Base-by-base conservation (phyloP, 2,888 invertebrate genomes). In the Aporophyla lueneburgensis region DNA sequence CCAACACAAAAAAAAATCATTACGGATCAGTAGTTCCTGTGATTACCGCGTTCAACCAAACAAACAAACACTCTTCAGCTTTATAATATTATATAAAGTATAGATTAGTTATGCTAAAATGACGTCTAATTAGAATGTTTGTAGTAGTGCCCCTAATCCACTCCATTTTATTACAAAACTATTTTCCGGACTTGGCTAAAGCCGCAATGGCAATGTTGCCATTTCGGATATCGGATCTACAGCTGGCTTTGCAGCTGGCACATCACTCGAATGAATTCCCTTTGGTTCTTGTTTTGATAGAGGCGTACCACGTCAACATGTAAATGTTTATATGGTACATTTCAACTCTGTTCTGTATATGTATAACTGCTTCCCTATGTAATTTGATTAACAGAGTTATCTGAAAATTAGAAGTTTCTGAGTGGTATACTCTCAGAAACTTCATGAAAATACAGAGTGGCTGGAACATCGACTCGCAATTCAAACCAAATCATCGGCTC, bases 221-320 rank as follows among this genome's bases (percentile, higher is more conserved):
- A 40, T 54, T 54, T 67, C 19, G 40, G 19, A 67, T 40, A 24
- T 40, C 19, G 33, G 33, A 53, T 71, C 53, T 4, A 40, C 16
- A 53, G 5, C 33, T 12, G 21, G 5, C 0, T 71, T 43, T 4
- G n/a, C 16, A 53, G 5, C 33, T 12, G 21, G 5, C 0, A 53
- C 71, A 71, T 65, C 65, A 40, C 71, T 65, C 53, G 14, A 71
- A 14, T 43, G 10, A 40, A 24, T 51, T 71, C 24, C 24, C 19
- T 14, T 16, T n/a, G 5, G 33, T 40, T 51, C 51, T 65, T 65
- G 40, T 65, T 65, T 71, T 65, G 65, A 65, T 71, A 40, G 24
- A 40, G 21, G n/a, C 27, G 33, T 40, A 21, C 40, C n/a, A 40
- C 3, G 24, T 24, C 19, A 5, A 27, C 16, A 10, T 58, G 2